Conservation (phyloP, 2,113 vertebrate species). For the Tylochromis polylepis region DNA sequence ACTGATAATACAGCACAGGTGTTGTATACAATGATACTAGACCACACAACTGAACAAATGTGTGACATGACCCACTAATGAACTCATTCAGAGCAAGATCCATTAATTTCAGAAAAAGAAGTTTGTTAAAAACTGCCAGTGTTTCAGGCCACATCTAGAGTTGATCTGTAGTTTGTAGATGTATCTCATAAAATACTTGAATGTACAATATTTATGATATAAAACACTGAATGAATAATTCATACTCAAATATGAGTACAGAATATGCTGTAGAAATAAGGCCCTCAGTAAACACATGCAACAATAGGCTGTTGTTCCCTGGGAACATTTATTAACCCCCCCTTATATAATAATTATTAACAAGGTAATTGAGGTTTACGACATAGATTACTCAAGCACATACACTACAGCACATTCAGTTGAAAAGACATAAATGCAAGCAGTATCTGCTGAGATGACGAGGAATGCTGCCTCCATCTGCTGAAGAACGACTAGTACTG, state of each 20-base stretch:
- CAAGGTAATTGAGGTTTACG: background rate
- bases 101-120: background rate
- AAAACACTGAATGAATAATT: background rate
- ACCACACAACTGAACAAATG: background rate
- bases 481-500: conserved; percentile 14
- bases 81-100: background rate
- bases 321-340: background rate
- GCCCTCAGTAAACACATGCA: background rate
- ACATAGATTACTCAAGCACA: background rate
- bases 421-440: background rate
- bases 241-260: background rate
- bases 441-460: background rate
- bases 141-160: background rate
- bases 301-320: background rate
- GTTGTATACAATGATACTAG: background rate
- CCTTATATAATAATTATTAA: background rate
- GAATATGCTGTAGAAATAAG: background rate
- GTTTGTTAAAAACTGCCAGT: background rate
- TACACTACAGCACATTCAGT: background rate
- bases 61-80: background rate
- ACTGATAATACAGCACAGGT: background rate
- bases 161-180: background rate
- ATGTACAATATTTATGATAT: background rate
- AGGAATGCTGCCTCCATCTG: conserved; percentile 46
- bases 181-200: background rate